Evolutionary conservation across 2,888 invertebrate genomes (phyloP), one percentile per base, ranked within the genome.

Genomic region (Osmoderma eremita): DNA sequence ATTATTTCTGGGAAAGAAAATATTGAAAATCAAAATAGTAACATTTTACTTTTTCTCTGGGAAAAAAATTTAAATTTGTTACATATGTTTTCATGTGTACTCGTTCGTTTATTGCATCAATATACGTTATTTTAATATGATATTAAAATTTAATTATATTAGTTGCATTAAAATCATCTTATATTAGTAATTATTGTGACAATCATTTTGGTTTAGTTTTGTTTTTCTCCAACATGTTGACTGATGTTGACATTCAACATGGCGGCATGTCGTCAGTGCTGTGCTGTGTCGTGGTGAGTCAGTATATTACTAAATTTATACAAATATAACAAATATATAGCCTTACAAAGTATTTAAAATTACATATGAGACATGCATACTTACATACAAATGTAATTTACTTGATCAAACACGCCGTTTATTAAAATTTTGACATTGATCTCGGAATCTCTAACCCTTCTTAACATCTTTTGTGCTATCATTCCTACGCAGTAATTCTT

Each of bases 201-300:
- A 51, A 63, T 41, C 69, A 69, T 70, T 70, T 69, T 68, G 39
- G 69, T 68, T 70, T 68, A 67, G 77, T 77, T 79, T 79, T 79
- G 79, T 80, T 79, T 78, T 78, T 77, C 75, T 77, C 73, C 69
- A 75, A 74, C 78, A 83, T 86, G 86, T 90, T 91, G 90, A 91
- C 91, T 74, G 78, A 83, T 85, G 86, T 90, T 91, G 90, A 91
- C 91, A 91, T 90, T 90, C 91, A 93, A 92, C 91, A 93, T 93
- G 93, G 93, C 93, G 93, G 92, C 91, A 91, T 92, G 93, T 92
- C 92, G 91, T 91, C 92, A 92, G 93, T 93, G 93, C 92, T 91
- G 90, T 93, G 93, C 93, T 93, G 93, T 93, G 92, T 93, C 92
- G 93, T 93, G 93, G 93, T 93, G 89, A 91, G 93, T 91, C 87